Percentiles rank a stretch among this genome's conserved stretches.
Evolutionary conservation across 2,888 invertebrate species (phyloP).

Genomic region (Margaritifera margaritifera): DNA sequence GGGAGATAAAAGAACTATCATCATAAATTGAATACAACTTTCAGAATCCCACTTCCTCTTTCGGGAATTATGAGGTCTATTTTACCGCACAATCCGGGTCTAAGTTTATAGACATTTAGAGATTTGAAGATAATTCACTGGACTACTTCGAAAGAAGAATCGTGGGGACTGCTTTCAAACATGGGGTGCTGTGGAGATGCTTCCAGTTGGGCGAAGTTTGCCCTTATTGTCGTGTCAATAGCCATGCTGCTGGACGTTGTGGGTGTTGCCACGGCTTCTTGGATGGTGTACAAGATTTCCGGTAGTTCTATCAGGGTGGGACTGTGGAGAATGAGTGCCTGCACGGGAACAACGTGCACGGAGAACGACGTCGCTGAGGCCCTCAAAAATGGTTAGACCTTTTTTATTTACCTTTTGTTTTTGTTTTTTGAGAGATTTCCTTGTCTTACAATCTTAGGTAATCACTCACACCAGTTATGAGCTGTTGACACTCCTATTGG

Average conservation of each 20-base stretch:
- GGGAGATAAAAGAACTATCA: too few species aligned
- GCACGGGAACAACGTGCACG: conserved; percentile 25
- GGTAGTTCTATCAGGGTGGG: conserved; percentile 41
- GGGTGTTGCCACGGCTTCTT: conserved; percentile 49
- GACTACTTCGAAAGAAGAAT: too few species aligned
- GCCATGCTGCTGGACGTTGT: conserved; percentile 43
- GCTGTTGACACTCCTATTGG: too few species aligned
- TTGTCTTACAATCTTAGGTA: too few species aligned
- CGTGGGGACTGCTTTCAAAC: background rate
- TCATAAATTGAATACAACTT: too few species aligned
- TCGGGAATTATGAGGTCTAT: too few species aligned
- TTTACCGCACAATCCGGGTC: too few species aligned
- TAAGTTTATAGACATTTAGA: too few species aligned
- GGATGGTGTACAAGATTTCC: conserved; percentile 47
- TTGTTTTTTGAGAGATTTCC: too few species aligned
- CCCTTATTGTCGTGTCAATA: conserved; percentile 36
- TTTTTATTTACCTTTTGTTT: background rate
- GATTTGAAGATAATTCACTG: too few species aligned
- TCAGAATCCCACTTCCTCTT: too few species aligned
- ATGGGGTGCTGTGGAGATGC: conserved; percentile 38
- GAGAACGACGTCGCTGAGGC: conserved; percentile 6
- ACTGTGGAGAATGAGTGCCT: conserved; percentile 43
- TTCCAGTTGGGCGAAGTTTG: conserved; percentile 50
- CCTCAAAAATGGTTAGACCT: conserved; percentile 20
- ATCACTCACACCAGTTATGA: too few species aligned